Conservation (phyloP, 2,113 vertebrate genomes). For the Corythaeola cristata region DNA sequence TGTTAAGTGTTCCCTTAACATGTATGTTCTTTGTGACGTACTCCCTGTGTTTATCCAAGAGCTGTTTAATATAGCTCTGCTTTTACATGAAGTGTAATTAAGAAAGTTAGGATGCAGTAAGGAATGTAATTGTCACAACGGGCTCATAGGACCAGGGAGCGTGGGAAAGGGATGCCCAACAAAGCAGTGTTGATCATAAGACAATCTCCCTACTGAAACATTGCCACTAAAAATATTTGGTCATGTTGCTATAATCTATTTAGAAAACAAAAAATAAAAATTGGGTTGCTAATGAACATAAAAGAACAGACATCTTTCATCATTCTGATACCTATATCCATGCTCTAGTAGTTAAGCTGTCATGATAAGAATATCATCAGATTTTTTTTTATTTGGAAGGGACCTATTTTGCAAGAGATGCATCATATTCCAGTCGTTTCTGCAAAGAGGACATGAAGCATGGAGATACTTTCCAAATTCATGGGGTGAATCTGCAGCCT, state of each 20-base stretch:
- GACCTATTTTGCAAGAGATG: constrained; percentile 94
- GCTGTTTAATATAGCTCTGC: neutral
- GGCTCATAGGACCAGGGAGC: neutral
- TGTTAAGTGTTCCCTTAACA: neutral
- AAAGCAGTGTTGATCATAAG: neutral
- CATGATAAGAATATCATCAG: neutral
- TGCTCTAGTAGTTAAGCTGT: neutral
- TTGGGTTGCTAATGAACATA: neutral
- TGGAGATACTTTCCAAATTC: constrained; percentile 82
- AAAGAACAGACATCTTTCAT: neutral
- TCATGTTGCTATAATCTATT: neutral
- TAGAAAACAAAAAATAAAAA: too few relatives aligned
- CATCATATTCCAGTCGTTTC: constrained; percentile 93
- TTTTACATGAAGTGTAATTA: neutral
- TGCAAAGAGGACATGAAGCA: constrained; percentile 90
- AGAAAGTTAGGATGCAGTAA: neutral
- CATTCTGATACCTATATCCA: neutral
- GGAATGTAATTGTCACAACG: neutral
- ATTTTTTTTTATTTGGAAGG: constrained; percentile 73
- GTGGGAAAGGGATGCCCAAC: neutral
- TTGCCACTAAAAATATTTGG: neutral
- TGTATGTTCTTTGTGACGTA: neutral
- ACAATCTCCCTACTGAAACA: neutral
- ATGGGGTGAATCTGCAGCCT: constrained; percentile 74
- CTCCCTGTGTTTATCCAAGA: neutral